These are phyloP conservation scores for Corydoras maculifer DNA, from an alignment of 2,113 vertebrate genomes.

Conservation along the genomic window DNA sequence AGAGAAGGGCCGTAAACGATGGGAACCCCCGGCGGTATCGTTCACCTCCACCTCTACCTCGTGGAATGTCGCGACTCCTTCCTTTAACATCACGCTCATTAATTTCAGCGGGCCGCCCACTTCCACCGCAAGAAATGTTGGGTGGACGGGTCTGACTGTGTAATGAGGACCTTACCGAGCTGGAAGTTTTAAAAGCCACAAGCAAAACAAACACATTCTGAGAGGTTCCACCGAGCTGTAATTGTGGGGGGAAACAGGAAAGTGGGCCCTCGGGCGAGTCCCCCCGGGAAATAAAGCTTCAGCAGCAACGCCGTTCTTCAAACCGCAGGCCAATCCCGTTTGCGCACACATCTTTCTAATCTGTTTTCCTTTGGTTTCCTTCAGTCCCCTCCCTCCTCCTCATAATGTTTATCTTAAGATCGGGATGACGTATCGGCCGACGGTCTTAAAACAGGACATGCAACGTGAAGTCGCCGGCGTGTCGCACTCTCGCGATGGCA, in stretches of 20 bases:
- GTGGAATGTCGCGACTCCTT: constrained; percentile 34
- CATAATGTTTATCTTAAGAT: neutral
- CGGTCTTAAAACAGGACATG: too few species aligned
- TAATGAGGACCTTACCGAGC: constrained; percentile 54
- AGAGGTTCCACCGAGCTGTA: constrained; percentile 47
- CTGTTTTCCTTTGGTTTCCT: neutral
- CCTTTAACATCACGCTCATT: constrained; percentile 45
- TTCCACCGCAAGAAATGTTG: constrained; percentile 32
- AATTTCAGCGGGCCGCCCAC: constrained; percentile 36
- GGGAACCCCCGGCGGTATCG: too few species aligned
- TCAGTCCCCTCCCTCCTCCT: neutral
- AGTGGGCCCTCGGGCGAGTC: constrained; percentile 41
- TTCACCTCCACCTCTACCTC: neutral
- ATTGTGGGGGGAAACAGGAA: constrained; percentile 49
- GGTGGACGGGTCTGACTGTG: constrained; percentile 29
- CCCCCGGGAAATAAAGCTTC: constrained; percentile 47
- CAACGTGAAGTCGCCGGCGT: constrained; percentile 1
- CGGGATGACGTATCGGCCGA: too few species aligned
- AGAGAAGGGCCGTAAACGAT: neutral
- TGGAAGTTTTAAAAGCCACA: constrained; percentile 36
- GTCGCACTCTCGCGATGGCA: constrained; percentile 3
- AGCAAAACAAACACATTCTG: constrained; percentile 52
- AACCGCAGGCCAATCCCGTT: constrained; percentile 16
- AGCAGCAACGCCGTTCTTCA: constrained; percentile 42
- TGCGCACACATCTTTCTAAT: neutral